Evolutionary conservation across 1,140 invertebrate genomes (phyloP).

Genomic region (Ceratina australensis): DNA sequence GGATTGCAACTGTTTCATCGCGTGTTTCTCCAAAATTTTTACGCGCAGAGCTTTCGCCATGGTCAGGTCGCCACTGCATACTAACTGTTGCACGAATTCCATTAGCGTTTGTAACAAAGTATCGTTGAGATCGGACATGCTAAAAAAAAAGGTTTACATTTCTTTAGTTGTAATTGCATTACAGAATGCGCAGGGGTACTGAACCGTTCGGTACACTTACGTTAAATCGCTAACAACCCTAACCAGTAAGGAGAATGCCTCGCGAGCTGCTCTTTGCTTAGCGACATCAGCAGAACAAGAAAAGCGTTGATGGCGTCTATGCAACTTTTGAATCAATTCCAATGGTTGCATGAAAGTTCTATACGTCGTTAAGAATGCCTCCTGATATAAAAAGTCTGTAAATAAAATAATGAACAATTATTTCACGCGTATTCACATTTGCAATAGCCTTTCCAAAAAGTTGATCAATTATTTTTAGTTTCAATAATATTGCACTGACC

Average conservation of each 20-base stretch:
- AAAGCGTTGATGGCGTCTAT: conserved; percentile 92
- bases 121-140: conserved; percentile 90
- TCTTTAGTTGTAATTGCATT: background rate
- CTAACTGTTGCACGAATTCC: conserved; percentile 95
- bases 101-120: conserved; percentile 88
- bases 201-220: conserved; percentile 81
- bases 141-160: conserved; percentile 73
- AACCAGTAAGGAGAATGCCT: conserved; percentile 93
- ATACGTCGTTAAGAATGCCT: conserved; percentile 98
- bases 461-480: background rate
- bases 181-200: background rate
- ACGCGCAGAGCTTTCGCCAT: conserved; percentile 93
- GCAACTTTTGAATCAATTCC: conserved; percentile 92
- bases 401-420: conserved; percentile 39
- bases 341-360: conserved; percentile 95
- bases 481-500: conserved; percentile 69
- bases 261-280: conserved; percentile 89
- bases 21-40: conserved; percentile 94
- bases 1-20: conserved; percentile 82
- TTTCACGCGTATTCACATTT: background rate
- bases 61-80: conserved; percentile 91
- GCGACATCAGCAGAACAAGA: conserved; percentile 85
- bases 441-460: background rate
- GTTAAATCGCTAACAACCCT: conserved; percentile 96
- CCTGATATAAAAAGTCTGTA: conserved; percentile 95